Evolutionary conservation across 2,113 vertebrate genomes (phyloP).

Genomic region (Mirounga angustirostris): DNA sequence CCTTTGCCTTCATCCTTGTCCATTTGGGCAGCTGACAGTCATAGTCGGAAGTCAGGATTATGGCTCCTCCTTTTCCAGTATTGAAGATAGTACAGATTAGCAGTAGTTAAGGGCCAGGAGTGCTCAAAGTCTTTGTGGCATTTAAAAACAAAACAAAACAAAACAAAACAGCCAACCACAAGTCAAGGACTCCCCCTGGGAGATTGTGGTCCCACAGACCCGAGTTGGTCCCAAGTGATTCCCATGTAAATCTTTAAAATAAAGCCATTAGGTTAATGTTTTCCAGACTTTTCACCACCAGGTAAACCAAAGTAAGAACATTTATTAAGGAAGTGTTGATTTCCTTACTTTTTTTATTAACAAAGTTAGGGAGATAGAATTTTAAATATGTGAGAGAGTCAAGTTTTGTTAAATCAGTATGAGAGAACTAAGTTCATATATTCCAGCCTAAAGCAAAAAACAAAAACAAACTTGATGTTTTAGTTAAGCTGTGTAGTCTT

Average conservation of each 20-base stretch:
- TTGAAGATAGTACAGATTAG: not conserved
- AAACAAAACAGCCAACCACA: not conserved
- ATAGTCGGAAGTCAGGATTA: not conserved
- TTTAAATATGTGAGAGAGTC: not conserved
- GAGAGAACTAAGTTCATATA: not conserved
- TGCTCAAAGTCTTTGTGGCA: not conserved
- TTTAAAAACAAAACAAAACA: not conserved
- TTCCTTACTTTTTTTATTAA: not conserved
- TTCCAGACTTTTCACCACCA: not conserved
- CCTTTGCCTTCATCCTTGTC: not conserved
- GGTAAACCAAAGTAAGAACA: constrained; percentile 8
- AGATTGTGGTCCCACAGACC: not conserved
- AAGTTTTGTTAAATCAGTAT: not conserved
- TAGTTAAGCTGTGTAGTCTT: not conserved
- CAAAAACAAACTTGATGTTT: not conserved
- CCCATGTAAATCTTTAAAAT: not conserved
- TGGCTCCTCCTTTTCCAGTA: not conserved
- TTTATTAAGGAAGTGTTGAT: not conserved
- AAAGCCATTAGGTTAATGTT: not conserved
- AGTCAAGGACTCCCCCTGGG: not conserved
- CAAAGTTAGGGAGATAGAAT: not conserved
- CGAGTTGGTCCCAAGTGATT: not conserved
- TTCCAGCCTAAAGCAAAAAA: not conserved
- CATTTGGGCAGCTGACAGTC: not conserved
- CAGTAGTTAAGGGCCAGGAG: not conserved